Evolutionary conservation across 1,140 invertebrate genomes (phyloP).

Genomic region (Brachionus plicatilis): DNA sequence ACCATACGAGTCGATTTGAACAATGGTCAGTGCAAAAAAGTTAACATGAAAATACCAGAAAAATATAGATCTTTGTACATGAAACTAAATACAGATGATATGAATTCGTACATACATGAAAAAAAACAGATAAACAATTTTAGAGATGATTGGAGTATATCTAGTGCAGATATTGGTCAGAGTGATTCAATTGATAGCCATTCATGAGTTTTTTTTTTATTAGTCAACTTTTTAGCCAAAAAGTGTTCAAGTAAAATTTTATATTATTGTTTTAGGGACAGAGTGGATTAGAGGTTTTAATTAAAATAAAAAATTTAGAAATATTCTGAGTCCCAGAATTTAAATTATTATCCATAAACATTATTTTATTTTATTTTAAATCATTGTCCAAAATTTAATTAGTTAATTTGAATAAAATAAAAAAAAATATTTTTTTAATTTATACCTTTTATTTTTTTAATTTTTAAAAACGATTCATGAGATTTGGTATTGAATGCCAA

Average conservation of each 20-base stretch:
- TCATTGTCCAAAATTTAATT: no score
- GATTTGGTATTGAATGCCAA: no score
- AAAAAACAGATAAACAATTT: background rate
- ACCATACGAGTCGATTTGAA: background rate
- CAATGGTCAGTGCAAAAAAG: background rate
- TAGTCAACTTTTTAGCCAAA: background rate
- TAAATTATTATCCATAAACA: background rate
- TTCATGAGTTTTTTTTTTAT: background rate
- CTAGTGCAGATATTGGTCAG: background rate
- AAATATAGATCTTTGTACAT: background rate
- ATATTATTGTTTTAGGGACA: background rate
- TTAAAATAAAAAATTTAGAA: background rate
- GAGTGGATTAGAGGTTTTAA: background rate
- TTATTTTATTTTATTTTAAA: no score
- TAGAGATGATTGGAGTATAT: background rate
- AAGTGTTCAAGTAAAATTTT: background rate
- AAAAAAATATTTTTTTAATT: no score
- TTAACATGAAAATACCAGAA: background rate
- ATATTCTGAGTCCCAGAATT: background rate
- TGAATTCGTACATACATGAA: background rate
- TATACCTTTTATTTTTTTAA: no score
- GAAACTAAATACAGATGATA: slow-evolving; percentile 7
- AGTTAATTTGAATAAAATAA: no score
- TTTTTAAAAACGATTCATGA: no score
- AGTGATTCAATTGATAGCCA: background rate